Evolutionary conservation across 2,797 vertebrate genomes (phyloP).

Genomic region (Aldrovandia affinis): DNA sequence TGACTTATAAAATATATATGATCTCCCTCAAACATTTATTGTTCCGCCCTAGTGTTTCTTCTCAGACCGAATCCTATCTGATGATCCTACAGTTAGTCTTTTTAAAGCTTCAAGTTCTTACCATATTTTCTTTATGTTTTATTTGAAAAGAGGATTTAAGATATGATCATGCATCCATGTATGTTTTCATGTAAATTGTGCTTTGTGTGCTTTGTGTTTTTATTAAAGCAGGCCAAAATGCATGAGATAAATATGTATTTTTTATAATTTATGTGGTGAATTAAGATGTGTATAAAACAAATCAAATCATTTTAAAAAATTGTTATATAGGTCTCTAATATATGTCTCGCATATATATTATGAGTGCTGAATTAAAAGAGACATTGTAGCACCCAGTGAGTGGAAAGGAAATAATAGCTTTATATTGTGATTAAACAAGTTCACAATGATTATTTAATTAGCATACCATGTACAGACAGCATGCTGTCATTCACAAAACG

Average conservation of each 20-base stretch:
- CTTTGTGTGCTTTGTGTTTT: too few species aligned
- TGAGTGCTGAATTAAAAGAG: background rate
- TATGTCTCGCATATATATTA: background rate
- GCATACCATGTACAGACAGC: conserved; percentile 9
- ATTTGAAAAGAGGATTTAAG: too few species aligned
- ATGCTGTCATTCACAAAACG: conserved; percentile 14
- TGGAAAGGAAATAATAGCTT: background rate
- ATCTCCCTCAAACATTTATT: conserved; percentile 79
- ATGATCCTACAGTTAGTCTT: conserved; percentile 60
- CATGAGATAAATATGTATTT: background rate
- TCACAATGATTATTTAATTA: background rate
- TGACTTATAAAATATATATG: conserved; percentile 80
- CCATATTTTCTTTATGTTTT: too few species aligned
- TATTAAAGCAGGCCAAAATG: too few species aligned
- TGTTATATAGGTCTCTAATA: too few species aligned
- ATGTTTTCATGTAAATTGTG: too few species aligned
- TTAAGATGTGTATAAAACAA: background rate
- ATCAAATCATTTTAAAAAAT: too few species aligned
- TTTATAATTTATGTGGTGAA: background rate
- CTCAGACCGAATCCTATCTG: conserved; percentile 64
- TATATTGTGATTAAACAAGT: too few species aligned
- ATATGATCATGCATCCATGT: too few species aligned
- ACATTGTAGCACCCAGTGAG: background rate
- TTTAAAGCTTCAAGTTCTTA: too few species aligned
- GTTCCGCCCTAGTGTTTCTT: conserved; percentile 73